These are phyloP conservation scores for Strigamia crassipes DNA, from an alignment of 2,888 invertebrate species.

Conservation along the genomic window DNA sequence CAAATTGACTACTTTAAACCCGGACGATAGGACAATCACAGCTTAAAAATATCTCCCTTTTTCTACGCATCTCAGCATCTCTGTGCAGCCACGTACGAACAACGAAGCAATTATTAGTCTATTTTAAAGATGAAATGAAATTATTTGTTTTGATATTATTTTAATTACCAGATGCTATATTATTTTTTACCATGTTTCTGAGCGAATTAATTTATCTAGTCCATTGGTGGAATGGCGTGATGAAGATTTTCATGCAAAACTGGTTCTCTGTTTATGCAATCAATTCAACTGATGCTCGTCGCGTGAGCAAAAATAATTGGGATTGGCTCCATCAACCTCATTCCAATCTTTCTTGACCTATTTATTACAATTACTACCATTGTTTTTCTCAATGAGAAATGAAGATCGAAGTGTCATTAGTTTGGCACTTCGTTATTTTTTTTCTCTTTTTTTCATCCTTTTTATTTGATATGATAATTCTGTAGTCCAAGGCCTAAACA, in stretches of 20 bases:
- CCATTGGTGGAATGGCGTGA: conserved; percentile 59
- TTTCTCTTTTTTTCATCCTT: no score
- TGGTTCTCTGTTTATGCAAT: no score
- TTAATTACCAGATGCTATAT: conserved; percentile 72
- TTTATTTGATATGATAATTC: no score
- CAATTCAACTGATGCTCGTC: conserved; percentile 63
- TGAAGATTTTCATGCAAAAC: conserved; percentile 62
- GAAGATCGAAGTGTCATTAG: no score
- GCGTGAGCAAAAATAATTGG: conserved; percentile 63
- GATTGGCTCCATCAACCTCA: conserved; percentile 67
- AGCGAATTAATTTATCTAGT: conserved; percentile 63
- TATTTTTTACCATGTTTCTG: conserved; percentile 88
- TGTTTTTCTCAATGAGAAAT: no score
- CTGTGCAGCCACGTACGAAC: no score
- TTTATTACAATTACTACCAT: conserved; percentile 55
- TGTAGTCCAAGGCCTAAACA: no score
- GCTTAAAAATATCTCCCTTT: no score
- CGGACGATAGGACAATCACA: no score
- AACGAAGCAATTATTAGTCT: neutral
- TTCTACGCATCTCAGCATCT: no score
- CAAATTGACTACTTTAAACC: no score
- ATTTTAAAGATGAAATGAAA: neutral
- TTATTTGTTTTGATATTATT: neutral
- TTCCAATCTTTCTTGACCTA: conserved; percentile 66
- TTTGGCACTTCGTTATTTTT: no score